Evolutionary conservation across 2,888 invertebrate species (phyloP).

Genomic region (Trachelus stipa): DNA sequence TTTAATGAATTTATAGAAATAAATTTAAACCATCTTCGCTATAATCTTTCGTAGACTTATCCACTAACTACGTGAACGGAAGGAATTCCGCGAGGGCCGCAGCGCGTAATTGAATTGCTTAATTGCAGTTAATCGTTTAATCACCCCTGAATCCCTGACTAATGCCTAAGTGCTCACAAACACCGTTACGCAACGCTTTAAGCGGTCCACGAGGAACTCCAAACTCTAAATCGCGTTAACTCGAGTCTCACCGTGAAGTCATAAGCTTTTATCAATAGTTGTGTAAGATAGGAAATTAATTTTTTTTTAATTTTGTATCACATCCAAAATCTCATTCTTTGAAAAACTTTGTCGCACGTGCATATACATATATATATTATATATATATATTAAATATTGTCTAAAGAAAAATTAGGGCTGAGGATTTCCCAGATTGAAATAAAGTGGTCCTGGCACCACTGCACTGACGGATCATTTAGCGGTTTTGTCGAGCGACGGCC

Average conservation of each 20-base stretch:
- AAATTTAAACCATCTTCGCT: neutral
- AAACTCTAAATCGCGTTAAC: slow-evolving; percentile 21
- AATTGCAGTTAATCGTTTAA: slow-evolving; percentile 65
- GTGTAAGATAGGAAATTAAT: slow-evolving; percentile 6
- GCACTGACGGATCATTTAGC: slow-evolving; percentile 67
- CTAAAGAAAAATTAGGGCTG: neutral
- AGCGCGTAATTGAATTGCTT: slow-evolving; percentile 55
- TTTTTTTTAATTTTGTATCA: too few relatives aligned
- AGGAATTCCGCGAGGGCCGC: slow-evolving; percentile 28
- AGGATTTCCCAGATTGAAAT: slow-evolving; percentile 66
- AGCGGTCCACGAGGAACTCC: slow-evolving; percentile 1
- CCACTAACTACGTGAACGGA: slow-evolving; percentile 9
- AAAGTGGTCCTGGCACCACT: slow-evolving; percentile 65
- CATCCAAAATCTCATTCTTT: neutral
- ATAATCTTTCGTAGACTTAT: neutral
- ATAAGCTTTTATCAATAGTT: neutral
- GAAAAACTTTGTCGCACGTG: neutral
- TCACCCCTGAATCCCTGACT: slow-evolving; percentile 55
- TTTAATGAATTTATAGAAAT: neutral
- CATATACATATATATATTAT: too few relatives aligned
- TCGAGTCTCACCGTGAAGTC: slow-evolving; percentile 4
- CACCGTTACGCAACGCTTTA: slow-evolving; percentile 12
- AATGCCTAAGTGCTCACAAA: slow-evolving; percentile 46
- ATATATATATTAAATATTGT: neutral
- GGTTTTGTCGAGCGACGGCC: slow-evolving; percentile 68